Evolutionary conservation across 2,888 invertebrate species (phyloP).

Genomic region (Sthenelais limicola): DNA sequence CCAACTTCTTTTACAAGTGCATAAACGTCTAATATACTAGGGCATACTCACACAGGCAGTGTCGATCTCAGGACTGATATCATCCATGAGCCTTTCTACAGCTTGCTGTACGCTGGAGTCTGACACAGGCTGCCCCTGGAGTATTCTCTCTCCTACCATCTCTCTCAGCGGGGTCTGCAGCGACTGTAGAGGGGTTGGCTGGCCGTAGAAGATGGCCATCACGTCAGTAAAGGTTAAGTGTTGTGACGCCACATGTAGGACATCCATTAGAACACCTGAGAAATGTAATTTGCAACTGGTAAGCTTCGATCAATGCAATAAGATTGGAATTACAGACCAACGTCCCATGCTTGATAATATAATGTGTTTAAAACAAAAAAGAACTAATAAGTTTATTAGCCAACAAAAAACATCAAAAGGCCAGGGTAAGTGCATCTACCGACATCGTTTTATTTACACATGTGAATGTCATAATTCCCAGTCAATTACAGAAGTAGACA

Average conservation of each 20-base stretch:
- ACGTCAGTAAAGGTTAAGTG: conserved; percentile 72
- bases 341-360: no score
- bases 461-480: no score
- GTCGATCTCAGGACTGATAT: conserved; percentile 72
- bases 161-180: conserved; percentile 72
- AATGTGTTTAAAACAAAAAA: no score
- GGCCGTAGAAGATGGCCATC: conserved; percentile 70
- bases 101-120: conserved; percentile 72
- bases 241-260: conserved; percentile 65
- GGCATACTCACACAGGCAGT: conserved; percentile 72
- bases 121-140: conserved; percentile 71
- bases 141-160: conserved; percentile 73
- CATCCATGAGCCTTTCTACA: conserved; percentile 72
- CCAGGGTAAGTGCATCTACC: no score
- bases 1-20: not conserved
- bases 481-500: no score
- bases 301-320: no score
- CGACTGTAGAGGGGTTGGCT: conserved; percentile 73
- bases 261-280: conserved; percentile 53
- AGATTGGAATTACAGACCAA: no score
- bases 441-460: no score
- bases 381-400: no score
- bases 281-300: no score
- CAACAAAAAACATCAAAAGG: no score
- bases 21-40: not conserved